These are phyloP conservation scores for Cybosia mesomella DNA, from an alignment of 2,888 invertebrate genomes.

Conservation along the genomic window DNA sequence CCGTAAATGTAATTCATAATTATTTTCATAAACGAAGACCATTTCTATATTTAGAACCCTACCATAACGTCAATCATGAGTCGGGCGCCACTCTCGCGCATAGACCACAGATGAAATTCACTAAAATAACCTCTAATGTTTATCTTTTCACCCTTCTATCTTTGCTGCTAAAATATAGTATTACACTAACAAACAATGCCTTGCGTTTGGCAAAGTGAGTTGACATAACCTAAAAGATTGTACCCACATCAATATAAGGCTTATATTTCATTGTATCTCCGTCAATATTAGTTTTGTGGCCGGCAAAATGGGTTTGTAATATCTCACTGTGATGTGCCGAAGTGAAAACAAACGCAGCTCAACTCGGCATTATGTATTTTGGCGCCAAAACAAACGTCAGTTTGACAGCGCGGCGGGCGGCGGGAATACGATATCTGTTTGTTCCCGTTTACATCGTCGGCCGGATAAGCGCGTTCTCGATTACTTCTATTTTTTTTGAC, in stretches of 20 bases:
- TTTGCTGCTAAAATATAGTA: conserved; percentile 84
- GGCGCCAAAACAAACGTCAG: conserved; percentile 87
- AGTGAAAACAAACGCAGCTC: conserved; percentile 84
- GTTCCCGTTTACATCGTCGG: conserved; percentile 77
- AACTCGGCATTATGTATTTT: conserved; percentile 86
- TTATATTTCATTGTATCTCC: conserved; percentile 55
- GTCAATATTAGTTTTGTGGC: conserved; percentile 63
- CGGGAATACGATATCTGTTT: conserved; percentile 83
- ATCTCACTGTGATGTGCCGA: conserved; percentile 77
- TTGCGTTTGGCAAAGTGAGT: conserved; percentile 36
- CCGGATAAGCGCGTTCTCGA: conserved; percentile 83
- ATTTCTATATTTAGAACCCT: conserved; percentile 56
- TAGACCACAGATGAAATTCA: conserved; percentile 80
- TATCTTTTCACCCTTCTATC: conserved; percentile 86
- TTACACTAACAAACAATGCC: conserved; percentile 74
- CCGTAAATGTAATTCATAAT: not conserved
- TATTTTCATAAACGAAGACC: not conserved
- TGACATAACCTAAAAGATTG: conserved; percentile 27
- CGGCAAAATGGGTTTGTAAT: conserved; percentile 55
- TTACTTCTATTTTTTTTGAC: conserved; percentile 71
- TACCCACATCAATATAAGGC: conserved; percentile 52
- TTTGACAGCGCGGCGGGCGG: conserved; percentile 86
- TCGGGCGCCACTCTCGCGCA: conserved; percentile 82
- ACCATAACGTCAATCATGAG: conserved; percentile 78
- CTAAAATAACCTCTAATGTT: conserved; percentile 84